Base-by-base conservation (phyloP, 2,888 invertebrate species). In the Drosophila tripunctata region DNA sequence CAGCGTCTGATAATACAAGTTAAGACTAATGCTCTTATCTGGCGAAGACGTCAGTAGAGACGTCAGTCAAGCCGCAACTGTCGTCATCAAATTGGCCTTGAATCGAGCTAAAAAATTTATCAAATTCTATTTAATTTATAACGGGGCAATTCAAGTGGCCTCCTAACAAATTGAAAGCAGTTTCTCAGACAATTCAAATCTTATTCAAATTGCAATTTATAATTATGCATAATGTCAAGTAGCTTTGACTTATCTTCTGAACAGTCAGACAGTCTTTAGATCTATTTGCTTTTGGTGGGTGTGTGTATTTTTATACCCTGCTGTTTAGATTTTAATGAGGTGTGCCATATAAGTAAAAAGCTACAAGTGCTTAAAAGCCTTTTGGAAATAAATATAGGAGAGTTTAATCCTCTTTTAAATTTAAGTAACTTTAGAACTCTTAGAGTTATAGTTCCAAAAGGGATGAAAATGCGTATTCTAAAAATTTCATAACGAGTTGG, bases 161-260 rank as follows among this genome's bases (percentile, higher is more conserved):
- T 54, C 35, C 33, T 19, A 8, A 35, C 19, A 24, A 58, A 57
- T 60, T 67, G 41, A 58, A 41, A 30, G 52, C 57, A 63, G 48
- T 63, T 65, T 22, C 60, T 38, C 43, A 57, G 27, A 35, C 68
- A 55, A 74, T 68, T 61, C 48, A 55, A 58, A 48, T 47, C 44
- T 50, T 77, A 78, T 65, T 78, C 72, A 73, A 75, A 62, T n/a
- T 66, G 85, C 82, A 84, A 84, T 84, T 87, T 76, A 70, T 70
- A 86, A 84, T 84, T 84, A 74, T 67, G 74, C 78, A 69, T 33
- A 51, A 27, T 27, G 48, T 15, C 14, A 35, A 24, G 22, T 36
- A 15, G 36, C 15, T 36, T 52, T 45, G 58, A 22, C 68, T 48
- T 30, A 47, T 44, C 38, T 33, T 22, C 48, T 43, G 36, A 64